Percentiles rank a stretch among this genome's conserved stretches.
phyloP scores from a whole-genome alignment of 2,113 vertebrate species.

The Mustela lutreola region DNA sequence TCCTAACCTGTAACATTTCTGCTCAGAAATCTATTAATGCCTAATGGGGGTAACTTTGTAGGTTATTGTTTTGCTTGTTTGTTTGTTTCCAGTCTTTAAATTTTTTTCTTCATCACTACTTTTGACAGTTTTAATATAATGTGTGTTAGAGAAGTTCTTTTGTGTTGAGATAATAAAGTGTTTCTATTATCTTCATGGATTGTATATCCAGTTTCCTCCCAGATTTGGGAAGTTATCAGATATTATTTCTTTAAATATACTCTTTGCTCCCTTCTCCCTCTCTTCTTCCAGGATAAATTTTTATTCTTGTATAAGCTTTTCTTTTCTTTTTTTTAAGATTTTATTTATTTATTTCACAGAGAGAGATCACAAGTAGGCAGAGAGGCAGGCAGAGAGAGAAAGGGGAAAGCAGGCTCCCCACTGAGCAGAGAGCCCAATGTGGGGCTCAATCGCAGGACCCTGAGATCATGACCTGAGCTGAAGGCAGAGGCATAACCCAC shows the following conservation, averaged over 20 bases:
- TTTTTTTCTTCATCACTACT: background rate
- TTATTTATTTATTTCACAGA: too few relatives aligned
- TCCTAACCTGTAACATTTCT: background rate
- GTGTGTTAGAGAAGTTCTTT: background rate
- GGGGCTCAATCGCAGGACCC: too few relatives aligned
- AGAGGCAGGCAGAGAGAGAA: too few relatives aligned
- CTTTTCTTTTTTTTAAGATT: background rate
- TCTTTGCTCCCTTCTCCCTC: background rate
- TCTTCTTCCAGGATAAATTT: background rate
- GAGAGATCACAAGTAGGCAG: too few relatives aligned
- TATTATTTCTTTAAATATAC: background rate
- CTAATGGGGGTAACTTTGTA: background rate
- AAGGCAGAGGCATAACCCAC: too few relatives aligned
- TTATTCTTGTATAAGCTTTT: background rate
- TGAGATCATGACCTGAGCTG: too few relatives aligned
- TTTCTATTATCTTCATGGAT: background rate
- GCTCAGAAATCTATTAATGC: background rate
- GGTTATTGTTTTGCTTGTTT: background rate
- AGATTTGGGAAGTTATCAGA: background rate
- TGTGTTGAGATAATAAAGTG: background rate
- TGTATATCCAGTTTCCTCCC: background rate
- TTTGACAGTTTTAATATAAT: background rate
- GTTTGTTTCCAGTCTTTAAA: background rate
- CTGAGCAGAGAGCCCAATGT: too few relatives aligned
- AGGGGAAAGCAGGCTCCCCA: too few relatives aligned